Base-by-base conservation (phyloP, 2,797 vertebrate genomes). In the Labeo calbasu region DNA sequence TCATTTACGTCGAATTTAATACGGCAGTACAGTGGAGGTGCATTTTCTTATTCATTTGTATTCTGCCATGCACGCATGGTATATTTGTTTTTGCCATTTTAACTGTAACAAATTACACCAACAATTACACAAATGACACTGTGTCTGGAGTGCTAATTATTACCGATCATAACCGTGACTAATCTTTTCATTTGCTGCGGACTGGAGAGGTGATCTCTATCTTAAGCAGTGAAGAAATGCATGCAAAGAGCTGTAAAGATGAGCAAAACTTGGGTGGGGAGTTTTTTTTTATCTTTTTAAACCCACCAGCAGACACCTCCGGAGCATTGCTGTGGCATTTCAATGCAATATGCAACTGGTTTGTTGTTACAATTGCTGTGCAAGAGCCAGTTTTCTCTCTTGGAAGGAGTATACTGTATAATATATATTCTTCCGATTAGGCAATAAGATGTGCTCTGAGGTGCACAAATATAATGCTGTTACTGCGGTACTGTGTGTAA, bases 271-370 rank as follows among this genome's bases (percentile, higher is more conserved):
- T 59, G 51, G 28, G 50, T 55, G 50, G 50, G 50, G 72, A 55
- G 50, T 69, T 69, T 68, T 40, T 68, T 59, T 21, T 17, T 25
- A 25, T 11, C 2, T 25, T 76, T 82, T 53, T 19, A 83, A 83
- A 46, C 17, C 23, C 72, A 83, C 79, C 55, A 81, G 69, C 71
- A 0, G 13, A 73, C 70, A 65, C 78, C 63, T 55, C 65, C n/a
- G 21, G 57, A 82, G 48, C 70, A 51, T 72, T 75, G 72, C 63
- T 77, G 87, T 77, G 50, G 65, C 40, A 46, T 81, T 85, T 83
- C 68, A 89, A 93, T 92, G 92, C 94, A 94, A 92, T 92, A 92
- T 87, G 88, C 87, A 87, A 92, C 91, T 90, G 92, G 88, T 92
- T 92, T 89, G 87, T 83, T 86, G 87, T 83, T 86, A 79, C 53